Evolutionary conservation across 64 coral and sea anemone species (phyloP).

Genomic region (Pachyseris speciosa): DNA sequence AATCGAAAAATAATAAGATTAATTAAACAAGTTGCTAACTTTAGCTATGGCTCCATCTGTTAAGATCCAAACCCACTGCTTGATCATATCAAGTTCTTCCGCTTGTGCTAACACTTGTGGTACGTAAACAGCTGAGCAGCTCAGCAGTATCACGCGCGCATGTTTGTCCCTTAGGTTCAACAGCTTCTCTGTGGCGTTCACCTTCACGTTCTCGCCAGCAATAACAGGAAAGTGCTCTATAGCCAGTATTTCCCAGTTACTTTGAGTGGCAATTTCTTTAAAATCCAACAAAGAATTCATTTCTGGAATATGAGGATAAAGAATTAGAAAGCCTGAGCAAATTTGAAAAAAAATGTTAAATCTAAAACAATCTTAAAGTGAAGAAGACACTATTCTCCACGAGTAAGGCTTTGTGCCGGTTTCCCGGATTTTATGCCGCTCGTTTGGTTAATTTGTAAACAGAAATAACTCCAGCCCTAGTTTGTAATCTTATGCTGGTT

Average conservation of each 20-base stretch:
- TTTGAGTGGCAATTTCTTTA: background rate
- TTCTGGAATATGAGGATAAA: slow-evolving; percentile 11
- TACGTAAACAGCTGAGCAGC: slow-evolving; percentile 52
- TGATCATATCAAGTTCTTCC: slow-evolving; percentile 63
- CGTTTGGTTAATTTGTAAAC: too few relatives aligned
- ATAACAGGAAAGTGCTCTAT: slow-evolving; percentile 56
- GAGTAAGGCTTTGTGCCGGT: too few relatives aligned
- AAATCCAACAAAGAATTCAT: slow-evolving; percentile 75
- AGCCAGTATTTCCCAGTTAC: slow-evolving; percentile 51
- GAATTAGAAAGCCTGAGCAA: background rate
- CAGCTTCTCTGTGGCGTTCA: slow-evolving; percentile 71
- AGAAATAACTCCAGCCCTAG: too few relatives aligned
- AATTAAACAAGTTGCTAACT: background rate
- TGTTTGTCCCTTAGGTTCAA: slow-evolving; percentile 69
- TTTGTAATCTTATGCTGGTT: too few relatives aligned
- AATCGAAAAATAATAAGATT: background rate
- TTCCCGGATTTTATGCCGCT: too few relatives aligned
- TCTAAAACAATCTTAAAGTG: too few relatives aligned
- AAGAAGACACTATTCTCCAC: too few relatives aligned
- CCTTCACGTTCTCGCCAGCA: background rate
- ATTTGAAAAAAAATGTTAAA: background rate
- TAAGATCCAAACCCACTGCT: slow-evolving; percentile 79
- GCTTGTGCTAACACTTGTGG: slow-evolving; percentile 65
- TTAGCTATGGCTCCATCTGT: slow-evolving; percentile 69
- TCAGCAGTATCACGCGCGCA: slow-evolving; percentile 72